Conservation (phyloP, 2,113 vertebrate species). For the Barbus barbus region DNA sequence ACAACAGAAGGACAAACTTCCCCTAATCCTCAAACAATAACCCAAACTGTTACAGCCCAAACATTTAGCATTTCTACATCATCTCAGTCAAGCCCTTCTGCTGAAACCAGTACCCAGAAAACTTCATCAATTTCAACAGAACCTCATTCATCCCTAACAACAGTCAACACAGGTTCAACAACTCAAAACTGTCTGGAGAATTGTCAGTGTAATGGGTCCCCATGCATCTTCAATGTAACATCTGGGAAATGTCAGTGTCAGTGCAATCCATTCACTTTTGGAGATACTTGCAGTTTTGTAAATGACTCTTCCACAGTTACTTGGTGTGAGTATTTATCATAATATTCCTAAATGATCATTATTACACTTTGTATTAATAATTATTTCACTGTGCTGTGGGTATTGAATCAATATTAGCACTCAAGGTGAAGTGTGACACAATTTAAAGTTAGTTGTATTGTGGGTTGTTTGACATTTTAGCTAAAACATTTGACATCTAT, state of each 20-base stretch:
- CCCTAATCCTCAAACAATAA: background rate
- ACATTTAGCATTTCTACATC: background rate
- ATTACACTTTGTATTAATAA: background rate
- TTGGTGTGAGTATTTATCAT: constrained; percentile 57
- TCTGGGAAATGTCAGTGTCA: constrained; percentile 53
- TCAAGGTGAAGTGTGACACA: background rate
- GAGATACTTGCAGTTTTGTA: constrained; percentile 59
- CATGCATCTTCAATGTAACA: constrained; percentile 54
- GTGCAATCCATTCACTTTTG: constrained; percentile 51
- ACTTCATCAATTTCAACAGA: background rate
- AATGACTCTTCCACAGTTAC: background rate
- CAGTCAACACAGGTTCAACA: background rate
- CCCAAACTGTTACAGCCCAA: background rate
- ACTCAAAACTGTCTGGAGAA: constrained; percentile 42
- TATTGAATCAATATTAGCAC: background rate
- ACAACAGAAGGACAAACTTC: background rate
- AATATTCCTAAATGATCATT: background rate
- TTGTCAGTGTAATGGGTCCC: constrained; percentile 54
- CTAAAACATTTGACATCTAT: background rate
- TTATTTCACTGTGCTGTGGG: background rate
- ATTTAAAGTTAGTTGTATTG: background rate
- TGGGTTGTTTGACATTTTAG: too few species aligned
- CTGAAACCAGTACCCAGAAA: background rate
- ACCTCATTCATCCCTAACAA: background rate
- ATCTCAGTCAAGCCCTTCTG: background rate